These are phyloP conservation scores for Coptodon rendalli DNA, from an alignment of 2,113 vertebrate species.

Conservation along the genomic window DNA sequence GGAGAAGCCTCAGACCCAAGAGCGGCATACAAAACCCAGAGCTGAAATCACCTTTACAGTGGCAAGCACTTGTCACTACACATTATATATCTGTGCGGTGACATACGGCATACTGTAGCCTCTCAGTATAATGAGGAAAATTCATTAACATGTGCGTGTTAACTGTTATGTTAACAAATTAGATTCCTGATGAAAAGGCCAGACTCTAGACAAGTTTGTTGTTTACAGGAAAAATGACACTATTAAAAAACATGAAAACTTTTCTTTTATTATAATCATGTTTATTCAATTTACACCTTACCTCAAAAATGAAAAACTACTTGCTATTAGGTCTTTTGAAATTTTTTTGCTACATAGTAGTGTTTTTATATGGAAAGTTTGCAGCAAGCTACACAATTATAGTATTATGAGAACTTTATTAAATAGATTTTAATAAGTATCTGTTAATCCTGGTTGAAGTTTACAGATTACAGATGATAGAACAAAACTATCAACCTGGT, in stretches of 20 bases:
- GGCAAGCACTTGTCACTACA: slow-evolving; percentile 22
- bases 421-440: neutral
- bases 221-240: neutral
- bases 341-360: neutral
- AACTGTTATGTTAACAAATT: neutral
- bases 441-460: neutral
- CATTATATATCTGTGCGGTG: neutral
- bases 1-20: slow-evolving; percentile 2
- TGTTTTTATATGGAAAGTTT: neutral
- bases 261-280: neutral
- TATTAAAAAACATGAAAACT: neutral
- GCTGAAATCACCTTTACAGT: slow-evolving; percentile 18
- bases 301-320: neutral
- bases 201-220: neutral
- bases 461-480: neutral
- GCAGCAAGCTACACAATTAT: neutral
- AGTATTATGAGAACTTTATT: neutral
- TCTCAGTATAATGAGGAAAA: neutral
- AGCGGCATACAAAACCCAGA: neutral
- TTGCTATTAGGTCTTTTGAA: neutral
- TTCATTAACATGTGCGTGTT: neutral
- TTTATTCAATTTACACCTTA: neutral
- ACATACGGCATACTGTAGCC: neutral
- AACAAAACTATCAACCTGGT: neutral
- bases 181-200: neutral